Percentiles rank a stretch among this genome's conserved stretches.
Conservation (phyloP, 1,140 invertebrate species). For the Drosophila nannoptera region DNA sequence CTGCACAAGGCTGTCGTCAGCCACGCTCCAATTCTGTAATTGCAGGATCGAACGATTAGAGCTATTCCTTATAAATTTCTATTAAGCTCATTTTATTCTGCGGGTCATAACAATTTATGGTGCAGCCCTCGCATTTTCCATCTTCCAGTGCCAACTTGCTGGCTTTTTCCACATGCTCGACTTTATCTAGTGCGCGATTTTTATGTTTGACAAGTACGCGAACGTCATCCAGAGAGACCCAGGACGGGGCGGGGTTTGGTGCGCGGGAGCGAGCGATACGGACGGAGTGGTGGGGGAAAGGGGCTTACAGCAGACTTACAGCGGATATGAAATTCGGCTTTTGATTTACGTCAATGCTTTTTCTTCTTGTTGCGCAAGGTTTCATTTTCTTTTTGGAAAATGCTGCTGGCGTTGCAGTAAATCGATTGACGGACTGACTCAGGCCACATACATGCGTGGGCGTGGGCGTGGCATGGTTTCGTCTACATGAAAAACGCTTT, state of each 20-base stretch:
- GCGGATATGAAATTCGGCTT: constrained; percentile 77
- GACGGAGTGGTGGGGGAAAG: background rate
- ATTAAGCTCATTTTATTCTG: no score
- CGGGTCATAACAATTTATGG: no score
- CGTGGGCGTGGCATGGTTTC: constrained; percentile 20
- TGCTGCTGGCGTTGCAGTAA: constrained; percentile 45
- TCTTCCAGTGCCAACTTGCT: constrained; percentile 1
- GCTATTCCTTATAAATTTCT: no score
- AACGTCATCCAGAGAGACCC: background rate
- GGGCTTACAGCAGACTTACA: constrained; percentile 73
- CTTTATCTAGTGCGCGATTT: constrained; percentile 26
- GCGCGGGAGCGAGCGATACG: background rate
- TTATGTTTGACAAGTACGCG: constrained; percentile 57
- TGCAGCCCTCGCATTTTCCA: background rate
- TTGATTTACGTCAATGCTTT: constrained; percentile 72
- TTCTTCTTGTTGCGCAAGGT: constrained; percentile 19
- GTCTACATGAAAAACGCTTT: constrained; percentile 63
- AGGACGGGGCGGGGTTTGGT: background rate
- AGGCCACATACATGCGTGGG: constrained; percentile 15
- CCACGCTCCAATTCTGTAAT: no score
- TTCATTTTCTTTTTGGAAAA: constrained; percentile 45
- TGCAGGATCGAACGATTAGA: no score
- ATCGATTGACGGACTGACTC: constrained; percentile 67
- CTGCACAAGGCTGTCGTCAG: no score
- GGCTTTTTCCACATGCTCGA: constrained; percentile 3